Conservation (phyloP, 2,888 invertebrate species). For the Willowsia nigromaculata region DNA sequence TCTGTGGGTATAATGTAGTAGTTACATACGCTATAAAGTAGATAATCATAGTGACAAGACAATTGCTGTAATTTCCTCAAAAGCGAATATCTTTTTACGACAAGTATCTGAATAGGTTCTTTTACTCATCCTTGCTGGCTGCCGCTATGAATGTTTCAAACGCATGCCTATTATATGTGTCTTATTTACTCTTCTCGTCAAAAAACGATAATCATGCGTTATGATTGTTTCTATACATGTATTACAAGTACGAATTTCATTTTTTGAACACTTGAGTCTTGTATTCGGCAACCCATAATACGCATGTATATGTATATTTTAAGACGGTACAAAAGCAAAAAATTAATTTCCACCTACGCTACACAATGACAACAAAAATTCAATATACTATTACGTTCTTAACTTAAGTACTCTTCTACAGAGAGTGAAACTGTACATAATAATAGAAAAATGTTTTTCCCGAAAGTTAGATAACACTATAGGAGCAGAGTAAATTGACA, state of each 20-base stretch:
- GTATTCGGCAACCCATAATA: no score
- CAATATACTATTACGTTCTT: background rate
- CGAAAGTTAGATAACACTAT: constrained; percentile 4
- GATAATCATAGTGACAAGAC: constrained; percentile 39
- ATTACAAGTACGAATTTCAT: background rate
- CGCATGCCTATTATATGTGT: background rate
- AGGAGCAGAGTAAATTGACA: background rate
- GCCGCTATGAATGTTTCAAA: background rate
- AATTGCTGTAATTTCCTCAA: constrained; percentile 37
- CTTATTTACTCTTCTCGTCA: background rate
- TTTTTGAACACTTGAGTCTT: background rate
- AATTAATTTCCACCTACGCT: background rate
- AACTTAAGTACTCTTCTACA: background rate
- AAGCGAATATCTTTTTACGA: background rate
- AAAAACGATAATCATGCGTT: background rate
- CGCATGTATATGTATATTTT: no score
- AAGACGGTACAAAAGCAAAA: background rate
- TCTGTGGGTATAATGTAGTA: background rate
- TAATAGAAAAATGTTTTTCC: background rate
- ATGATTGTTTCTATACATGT: background rate
- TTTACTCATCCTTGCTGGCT: no score
- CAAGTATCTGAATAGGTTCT: background rate
- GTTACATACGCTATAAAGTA: background rate
- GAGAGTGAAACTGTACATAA: constrained; percentile 11
- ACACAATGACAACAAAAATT: background rate